These are phyloP conservation scores for Drosophila nigromelanica DNA, from an alignment of 1,140 invertebrate species.

Conservation along the genomic window DNA sequence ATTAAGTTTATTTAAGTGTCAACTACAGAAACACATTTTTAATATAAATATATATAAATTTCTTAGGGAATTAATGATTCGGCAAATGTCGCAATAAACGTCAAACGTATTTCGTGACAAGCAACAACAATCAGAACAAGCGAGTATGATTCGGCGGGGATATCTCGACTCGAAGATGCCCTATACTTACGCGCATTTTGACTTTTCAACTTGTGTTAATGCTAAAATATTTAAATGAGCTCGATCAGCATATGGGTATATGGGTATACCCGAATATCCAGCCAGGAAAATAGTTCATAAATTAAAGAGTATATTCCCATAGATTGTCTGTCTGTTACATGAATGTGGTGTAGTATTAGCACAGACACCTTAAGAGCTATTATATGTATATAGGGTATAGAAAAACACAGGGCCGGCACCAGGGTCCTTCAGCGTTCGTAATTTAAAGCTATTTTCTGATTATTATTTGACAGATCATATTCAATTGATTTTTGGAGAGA, in stretches of 20 bases:
- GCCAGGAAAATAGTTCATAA: not conserved
- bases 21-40: too few relatives aligned
- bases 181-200: not conserved
- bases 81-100: not conserved
- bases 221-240: not conserved
- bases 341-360: not conserved
- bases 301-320: not conserved
- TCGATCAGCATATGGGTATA: not conserved
- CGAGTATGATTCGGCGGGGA: not conserved
- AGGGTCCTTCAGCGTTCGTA: not conserved
- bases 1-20: too few relatives aligned
- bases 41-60: too few relatives aligned
- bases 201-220: too few relatives aligned
- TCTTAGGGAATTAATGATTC: not conserved
- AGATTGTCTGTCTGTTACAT: not conserved
- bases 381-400: constrained; percentile 1
- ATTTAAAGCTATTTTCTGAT: not conserved
- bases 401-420: not conserved
- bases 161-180: not conserved
- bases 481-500: too few relatives aligned
- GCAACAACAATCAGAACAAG: constrained; percentile 7
- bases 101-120: not conserved
- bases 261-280: not conserved
- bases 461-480: not conserved
- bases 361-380: not conserved